These are phyloP conservation scores for Sander vitreus DNA, from an alignment of 2,113 vertebrate species.

Conservation along the genomic window DNA sequence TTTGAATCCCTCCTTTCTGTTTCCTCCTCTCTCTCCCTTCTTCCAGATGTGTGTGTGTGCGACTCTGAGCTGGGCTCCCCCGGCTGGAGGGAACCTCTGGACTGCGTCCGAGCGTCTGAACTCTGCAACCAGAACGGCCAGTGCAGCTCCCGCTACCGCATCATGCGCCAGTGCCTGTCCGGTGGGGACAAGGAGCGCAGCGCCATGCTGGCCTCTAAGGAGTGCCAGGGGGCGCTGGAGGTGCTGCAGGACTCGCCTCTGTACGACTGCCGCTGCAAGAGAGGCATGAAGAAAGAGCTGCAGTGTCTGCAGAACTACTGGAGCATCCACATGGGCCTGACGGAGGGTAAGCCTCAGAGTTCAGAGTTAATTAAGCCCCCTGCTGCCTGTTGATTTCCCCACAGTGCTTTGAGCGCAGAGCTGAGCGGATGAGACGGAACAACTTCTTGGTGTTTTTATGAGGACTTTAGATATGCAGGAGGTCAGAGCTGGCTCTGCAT, in stretches of 20 bases:
- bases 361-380: background rate
- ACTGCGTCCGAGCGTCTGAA: constrained; percentile 94
- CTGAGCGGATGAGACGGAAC: background rate
- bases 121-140: constrained; percentile 91
- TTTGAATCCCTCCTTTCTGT: no score
- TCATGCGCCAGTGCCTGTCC: constrained; percentile 94
- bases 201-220: constrained; percentile 93
- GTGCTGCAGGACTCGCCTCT: constrained; percentile 94
- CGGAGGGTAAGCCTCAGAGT: constrained; percentile 84
- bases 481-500: constrained; percentile 3
- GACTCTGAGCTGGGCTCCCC: constrained; percentile 80
- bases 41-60: constrained; percentile 84
- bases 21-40: background rate
- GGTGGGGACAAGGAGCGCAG: constrained; percentile 89
- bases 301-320: constrained; percentile 97
- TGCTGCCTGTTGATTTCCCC: background rate
- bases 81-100: constrained; percentile 89
- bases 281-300: constrained; percentile 95
- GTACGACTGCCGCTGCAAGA: constrained; percentile 93
- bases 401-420: background rate
- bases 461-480: background rate
- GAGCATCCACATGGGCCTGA: constrained; percentile 94
- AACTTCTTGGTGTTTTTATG: background rate
- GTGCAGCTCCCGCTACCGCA: constrained; percentile 95
- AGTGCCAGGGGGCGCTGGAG: constrained; percentile 93